A percentile compares a stretch with the other conserved stretches of the same genome.
phyloP scores from a whole-genome alignment of 1,140 invertebrate genomes.

The Trichoplusia ni region DNA sequence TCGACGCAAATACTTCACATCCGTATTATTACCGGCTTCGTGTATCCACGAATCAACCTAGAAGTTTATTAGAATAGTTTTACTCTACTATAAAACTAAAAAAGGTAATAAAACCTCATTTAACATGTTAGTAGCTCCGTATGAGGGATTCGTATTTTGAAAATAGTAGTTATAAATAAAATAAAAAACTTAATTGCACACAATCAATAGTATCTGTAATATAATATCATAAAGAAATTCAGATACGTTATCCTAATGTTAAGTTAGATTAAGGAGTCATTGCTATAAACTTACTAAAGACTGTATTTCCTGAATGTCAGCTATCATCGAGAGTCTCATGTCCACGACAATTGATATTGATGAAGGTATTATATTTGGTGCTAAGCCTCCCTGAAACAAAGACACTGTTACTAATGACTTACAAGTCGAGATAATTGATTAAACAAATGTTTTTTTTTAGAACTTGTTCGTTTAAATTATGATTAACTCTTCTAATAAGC shows the following conservation, averaged over 20 bases:
- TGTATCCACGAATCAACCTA: conserved; percentile 56
- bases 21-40: conserved; percentile 82
- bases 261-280: neutral
- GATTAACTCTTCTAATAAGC: too few relatives aligned
- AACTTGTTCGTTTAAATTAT: too few relatives aligned
- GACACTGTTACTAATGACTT: too few relatives aligned
- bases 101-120: neutral
- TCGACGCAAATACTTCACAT: conserved; percentile 81
- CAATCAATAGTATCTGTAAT: too few relatives aligned
- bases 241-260: too few relatives aligned
- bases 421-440: too few relatives aligned
- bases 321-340: conserved; percentile 87
- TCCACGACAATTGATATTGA: conserved; percentile 89
- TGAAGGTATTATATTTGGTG: conserved; percentile 94
- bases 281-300: conserved; percentile 79
- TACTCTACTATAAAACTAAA: neutral
- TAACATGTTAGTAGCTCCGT: too few relatives aligned
- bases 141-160: too few relatives aligned
- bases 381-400: conserved; percentile 90
- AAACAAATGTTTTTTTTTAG: too few relatives aligned
- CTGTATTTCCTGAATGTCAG: conserved; percentile 87
- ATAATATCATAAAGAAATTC: too few relatives aligned
- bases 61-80: conserved; percentile 1
- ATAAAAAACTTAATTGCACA: too few relatives aligned
- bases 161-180: too few relatives aligned